Conservation (phyloP, 2,113 vertebrate species). For the Orientallactaga bullata region DNA sequence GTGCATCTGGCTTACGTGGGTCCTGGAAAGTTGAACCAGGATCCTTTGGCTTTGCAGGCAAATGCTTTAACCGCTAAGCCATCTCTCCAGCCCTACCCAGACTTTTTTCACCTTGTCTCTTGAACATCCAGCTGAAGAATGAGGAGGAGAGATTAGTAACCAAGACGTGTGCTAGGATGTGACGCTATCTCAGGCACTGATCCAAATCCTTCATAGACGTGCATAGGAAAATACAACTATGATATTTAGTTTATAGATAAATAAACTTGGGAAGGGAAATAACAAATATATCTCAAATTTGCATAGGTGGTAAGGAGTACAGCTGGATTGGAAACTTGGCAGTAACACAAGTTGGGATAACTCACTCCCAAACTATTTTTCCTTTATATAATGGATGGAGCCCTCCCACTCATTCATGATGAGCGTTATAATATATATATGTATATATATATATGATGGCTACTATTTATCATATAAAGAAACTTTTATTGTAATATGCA, state of each 20-base stretch:
- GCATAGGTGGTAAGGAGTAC: neutral
- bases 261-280: neutral
- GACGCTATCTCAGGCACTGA: neutral
- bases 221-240: neutral
- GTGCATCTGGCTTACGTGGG: too few relatives aligned
- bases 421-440: neutral
- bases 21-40: too few relatives aligned
- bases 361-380: slow-evolving; percentile 44
- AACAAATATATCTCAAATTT: neutral
- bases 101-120: neutral
- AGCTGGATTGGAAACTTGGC: slow-evolving; percentile 4
- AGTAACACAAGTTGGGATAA: neutral
- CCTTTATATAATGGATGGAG: neutral
- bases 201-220: neutral
- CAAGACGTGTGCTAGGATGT: neutral
- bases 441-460: neutral
- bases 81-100: too few relatives aligned
- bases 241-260: slow-evolving; percentile 6
- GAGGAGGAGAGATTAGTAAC: neutral
- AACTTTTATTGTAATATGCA: neutral
- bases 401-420: slow-evolving; percentile 15
- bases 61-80: too few relatives aligned
- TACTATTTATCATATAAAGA: slow-evolving; percentile 20
- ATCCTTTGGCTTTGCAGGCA: too few relatives aligned
- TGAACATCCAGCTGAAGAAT: neutral